A percentile compares a stretch with the other conserved stretches of the same genome.
Conservation (phyloP, 2,113 vertebrate genomes). For the Rhinopithecus roxellana region DNA sequence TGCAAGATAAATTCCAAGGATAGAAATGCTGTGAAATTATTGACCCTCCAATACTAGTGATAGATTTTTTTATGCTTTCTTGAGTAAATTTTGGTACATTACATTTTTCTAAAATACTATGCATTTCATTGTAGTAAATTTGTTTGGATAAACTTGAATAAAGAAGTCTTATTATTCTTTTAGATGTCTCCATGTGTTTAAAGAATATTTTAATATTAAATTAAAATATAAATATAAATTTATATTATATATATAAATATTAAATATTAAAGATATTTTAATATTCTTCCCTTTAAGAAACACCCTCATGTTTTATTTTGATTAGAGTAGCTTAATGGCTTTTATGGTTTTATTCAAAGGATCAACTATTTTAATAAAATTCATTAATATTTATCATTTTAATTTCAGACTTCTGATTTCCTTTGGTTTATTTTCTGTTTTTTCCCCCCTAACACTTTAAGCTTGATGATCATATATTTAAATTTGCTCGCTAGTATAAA, state of each 20-base stretch:
- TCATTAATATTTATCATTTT: background rate
- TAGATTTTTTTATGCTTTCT: background rate
- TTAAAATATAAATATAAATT: no score
- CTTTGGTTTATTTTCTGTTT: background rate
- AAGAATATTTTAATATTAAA: no score
- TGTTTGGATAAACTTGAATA: background rate
- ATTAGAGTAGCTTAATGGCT: background rate
- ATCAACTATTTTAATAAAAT: background rate
- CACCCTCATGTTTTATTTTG: background rate
- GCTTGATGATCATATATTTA: background rate
- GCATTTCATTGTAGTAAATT: background rate
- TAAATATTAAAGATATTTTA: background rate
- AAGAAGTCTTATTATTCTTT: background rate
- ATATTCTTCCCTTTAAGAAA: background rate
- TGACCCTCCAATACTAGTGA: background rate
- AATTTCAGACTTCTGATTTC: background rate
- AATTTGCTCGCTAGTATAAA: background rate
- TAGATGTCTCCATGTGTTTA: background rate
- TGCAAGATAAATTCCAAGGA: background rate
- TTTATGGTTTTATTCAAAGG: constrained; percentile 13
- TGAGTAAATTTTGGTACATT: background rate
- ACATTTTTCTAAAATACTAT: background rate
- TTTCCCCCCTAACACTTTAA: background rate
- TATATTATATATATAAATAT: no score
- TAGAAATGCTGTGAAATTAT: background rate